Evolutionary conservation across 2,113 vertebrate genomes (phyloP).

Genomic region (Antigone vipio): DNA sequence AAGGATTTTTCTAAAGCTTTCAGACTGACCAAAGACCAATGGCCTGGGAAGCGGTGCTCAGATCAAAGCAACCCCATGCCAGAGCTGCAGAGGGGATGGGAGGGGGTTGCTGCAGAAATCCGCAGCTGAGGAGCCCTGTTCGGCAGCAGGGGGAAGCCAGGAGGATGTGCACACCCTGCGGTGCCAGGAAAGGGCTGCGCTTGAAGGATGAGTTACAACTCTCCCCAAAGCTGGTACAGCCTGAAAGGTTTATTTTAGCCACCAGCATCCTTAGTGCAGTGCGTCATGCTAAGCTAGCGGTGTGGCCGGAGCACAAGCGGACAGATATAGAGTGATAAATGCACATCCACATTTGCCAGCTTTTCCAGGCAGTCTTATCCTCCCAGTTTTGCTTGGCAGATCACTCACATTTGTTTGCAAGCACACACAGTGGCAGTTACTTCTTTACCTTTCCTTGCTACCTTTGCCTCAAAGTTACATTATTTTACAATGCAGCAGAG

Average conservation of each 20-base stretch:
- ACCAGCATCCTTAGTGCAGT: background rate
- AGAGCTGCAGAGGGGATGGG: background rate
- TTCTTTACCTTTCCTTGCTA: background rate
- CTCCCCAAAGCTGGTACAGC: background rate
- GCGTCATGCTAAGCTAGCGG: background rate
- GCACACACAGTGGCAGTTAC: accelerated
- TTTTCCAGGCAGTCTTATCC: background rate
- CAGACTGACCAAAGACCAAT: background rate
- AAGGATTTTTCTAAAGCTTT: slow-evolving; percentile 51
- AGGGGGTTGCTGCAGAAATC: background rate
- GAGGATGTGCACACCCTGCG: background rate
- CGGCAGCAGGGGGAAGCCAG: background rate
- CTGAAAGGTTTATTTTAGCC: background rate
- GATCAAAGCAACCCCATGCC: slow-evolving; percentile 19
- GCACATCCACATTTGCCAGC: background rate
- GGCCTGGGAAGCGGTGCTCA: background rate
- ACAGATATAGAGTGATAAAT: background rate
- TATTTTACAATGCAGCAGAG: background rate
- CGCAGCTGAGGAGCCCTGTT: background rate
- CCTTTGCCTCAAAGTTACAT: background rate
- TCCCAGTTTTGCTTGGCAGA: background rate
- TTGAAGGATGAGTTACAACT: background rate
- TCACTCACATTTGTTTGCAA: background rate
- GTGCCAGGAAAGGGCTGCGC: background rate
- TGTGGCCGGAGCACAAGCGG: background rate